phyloP scores from a whole-genome alignment of 2,888 invertebrate genomes.

The Agonum fuliginosum region DNA sequence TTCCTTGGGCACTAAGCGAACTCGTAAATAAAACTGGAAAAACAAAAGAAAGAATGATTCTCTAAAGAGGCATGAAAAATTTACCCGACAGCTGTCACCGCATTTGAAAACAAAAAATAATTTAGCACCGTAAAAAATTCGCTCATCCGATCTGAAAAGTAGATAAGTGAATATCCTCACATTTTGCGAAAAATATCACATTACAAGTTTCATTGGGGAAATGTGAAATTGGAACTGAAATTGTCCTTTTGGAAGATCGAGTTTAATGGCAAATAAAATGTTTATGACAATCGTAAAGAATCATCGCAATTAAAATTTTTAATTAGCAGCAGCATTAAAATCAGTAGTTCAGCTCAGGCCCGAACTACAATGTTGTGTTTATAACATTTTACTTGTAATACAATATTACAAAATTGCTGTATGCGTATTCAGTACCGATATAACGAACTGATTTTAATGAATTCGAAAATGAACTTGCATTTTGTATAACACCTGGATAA shows the following conservation, averaged over 20 bases:
- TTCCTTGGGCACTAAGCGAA: slow-evolving; percentile 20
- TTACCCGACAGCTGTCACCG: slow-evolving; percentile 51
- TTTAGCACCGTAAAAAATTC: slow-evolving; percentile 3
- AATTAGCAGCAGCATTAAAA: slow-evolving; percentile 9
- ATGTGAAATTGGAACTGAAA: too few relatives aligned
- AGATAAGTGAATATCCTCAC: slow-evolving; percentile 1
- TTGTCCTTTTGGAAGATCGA: too few relatives aligned
- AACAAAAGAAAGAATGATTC: slow-evolving; percentile 45
- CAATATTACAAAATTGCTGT: too few relatives aligned
- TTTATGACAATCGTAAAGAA: slow-evolving; percentile 13
- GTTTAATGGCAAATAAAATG: slow-evolving; percentile 4
- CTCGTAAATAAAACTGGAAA: slow-evolving; percentile 50
- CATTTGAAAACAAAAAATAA: slow-evolving; percentile 46
- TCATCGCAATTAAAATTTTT: slow-evolving; percentile 5
- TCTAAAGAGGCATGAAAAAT: slow-evolving; percentile 53
- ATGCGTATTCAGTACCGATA: too few relatives aligned
- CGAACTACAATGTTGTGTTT: too few relatives aligned
- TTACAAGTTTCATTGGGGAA: slow-evolving; percentile 2
- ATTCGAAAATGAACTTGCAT: too few relatives aligned
- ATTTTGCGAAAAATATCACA: background rate
- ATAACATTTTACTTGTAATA: too few relatives aligned
- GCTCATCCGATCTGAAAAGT: background rate
- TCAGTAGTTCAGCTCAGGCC: slow-evolving; percentile 1
- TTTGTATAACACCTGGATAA: too few relatives aligned
- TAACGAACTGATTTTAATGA: too few relatives aligned